A percentile compares a stretch with the other conserved stretches of the same genome.
phyloP scores from a whole-genome alignment of 2,888 invertebrate genomes.

The Athalia cordata region DNA sequence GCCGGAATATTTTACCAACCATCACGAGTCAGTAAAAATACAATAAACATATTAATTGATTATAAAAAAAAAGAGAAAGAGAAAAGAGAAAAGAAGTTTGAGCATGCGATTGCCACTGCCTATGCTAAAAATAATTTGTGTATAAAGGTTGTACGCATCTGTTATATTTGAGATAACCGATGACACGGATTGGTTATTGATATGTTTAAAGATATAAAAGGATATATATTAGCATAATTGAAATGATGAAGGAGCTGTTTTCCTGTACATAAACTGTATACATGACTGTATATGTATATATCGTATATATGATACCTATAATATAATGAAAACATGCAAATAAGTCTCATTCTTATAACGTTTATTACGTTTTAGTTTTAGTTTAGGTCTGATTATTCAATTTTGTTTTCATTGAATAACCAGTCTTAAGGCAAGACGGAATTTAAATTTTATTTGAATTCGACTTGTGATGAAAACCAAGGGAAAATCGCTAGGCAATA shows the following conservation, averaged over 20 bases:
- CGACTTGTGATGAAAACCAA: too few species aligned
- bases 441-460: too few species aligned
- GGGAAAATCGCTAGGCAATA: not conserved
- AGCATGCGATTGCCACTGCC: conserved; percentile 63
- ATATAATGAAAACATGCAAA: conserved; percentile 52
- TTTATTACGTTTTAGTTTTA: conserved; percentile 6
- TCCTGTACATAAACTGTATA: conserved; percentile 54
- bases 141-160: conserved; percentile 56
- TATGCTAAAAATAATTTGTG: conserved; percentile 58
- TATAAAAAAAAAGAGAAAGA: conserved; percentile 20
- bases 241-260: conserved; percentile 38
- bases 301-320: conserved; percentile 51
- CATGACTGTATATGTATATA: conserved; percentile 54
- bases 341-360: not conserved
- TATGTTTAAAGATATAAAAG: conserved; percentile 52
- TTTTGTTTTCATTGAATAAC: too few species aligned
- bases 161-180: conserved; percentile 48
- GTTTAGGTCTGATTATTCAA: too few species aligned
- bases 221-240: conserved; percentile 35
- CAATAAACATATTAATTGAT: not conserved
- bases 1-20: conserved; percentile 20
- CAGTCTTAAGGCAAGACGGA: too few species aligned
- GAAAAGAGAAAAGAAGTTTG: conserved; percentile 48
- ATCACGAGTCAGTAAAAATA: conserved; percentile 21
- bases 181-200: conserved; percentile 52